phyloP scores from a whole-genome alignment of 1,140 invertebrate genomes.

The Aleiodes sp. region DNA sequence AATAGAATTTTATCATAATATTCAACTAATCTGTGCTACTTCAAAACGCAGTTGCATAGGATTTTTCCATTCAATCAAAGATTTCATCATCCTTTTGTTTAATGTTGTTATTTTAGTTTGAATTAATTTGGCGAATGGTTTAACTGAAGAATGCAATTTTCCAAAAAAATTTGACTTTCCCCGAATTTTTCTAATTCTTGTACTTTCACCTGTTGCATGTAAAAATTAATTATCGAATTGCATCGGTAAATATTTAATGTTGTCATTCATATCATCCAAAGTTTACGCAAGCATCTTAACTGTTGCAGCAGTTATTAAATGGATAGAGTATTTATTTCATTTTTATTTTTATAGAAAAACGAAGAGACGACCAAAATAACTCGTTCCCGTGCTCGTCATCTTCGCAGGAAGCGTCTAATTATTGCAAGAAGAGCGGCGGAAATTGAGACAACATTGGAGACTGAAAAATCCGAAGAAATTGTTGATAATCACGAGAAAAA shows the following conservation, averaged over 20 bases:
- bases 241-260: background rate
- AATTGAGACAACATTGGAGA: background rate
- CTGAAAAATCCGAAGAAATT: background rate
- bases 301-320: constrained; percentile 9
- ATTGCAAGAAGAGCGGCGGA: constrained; percentile 46
- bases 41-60: background rate
- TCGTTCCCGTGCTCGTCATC: constrained; percentile 52
- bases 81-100: constrained; percentile 22
- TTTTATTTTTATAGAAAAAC: constrained; percentile 34
- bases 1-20: constrained; percentile 11
- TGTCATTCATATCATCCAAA: too few species aligned
- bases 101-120: too few species aligned
- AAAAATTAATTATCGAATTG: background rate
- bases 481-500: constrained; percentile 27
- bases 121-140: constrained; percentile 8
- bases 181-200: constrained; percentile 3
- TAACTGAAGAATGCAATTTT: background rate
- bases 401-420: constrained; percentile 53
- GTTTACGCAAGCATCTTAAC: background rate
- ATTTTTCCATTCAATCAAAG: constrained; percentile 6
- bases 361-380: constrained; percentile 43
- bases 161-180: background rate
- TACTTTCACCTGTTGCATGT: constrained; percentile 7
- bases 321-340: constrained; percentile 18
- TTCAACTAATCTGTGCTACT: background rate